phyloP scores from a whole-genome alignment of 2,113 vertebrate species.

The Phaethon lepturus region DNA sequence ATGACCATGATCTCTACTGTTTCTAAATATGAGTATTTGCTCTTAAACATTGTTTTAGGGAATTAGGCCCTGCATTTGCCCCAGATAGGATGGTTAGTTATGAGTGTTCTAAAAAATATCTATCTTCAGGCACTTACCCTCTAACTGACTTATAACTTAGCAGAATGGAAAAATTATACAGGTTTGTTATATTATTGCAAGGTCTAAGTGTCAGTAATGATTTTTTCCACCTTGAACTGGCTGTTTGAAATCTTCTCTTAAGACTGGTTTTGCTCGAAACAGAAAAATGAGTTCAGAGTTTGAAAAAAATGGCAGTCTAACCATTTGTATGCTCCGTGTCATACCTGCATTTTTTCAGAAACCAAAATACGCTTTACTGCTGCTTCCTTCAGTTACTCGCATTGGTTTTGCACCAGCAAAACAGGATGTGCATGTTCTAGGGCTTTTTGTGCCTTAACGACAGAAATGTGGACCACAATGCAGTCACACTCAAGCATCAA shows the following conservation, averaged over 20 bases:
- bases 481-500: neutral
- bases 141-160: neutral
- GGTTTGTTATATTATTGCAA: neutral
- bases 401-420: neutral
- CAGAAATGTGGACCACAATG: neutral
- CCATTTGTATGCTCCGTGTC: neutral
- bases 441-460: neutral
- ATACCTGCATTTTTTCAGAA: neutral
- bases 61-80: neutral
- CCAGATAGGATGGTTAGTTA: neutral
- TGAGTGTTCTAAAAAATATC: neutral
- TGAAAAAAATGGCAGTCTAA: neutral
- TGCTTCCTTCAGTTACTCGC: accelerated
- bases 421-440: neutral
- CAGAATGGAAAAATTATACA: neutral
- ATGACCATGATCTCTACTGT: neutral
- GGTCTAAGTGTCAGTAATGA: neutral
- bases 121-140: neutral
- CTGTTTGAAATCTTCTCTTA: neutral
- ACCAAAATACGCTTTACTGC: neutral
- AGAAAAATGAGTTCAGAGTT: neutral
- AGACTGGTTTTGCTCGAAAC: neutral
- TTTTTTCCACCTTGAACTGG: neutral
- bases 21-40: neutral
- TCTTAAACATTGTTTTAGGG: neutral